These are phyloP conservation scores for Tanytarsus gracilentus DNA, from an alignment of 2,888 invertebrate genomes.

Conservation along the genomic window DNA sequence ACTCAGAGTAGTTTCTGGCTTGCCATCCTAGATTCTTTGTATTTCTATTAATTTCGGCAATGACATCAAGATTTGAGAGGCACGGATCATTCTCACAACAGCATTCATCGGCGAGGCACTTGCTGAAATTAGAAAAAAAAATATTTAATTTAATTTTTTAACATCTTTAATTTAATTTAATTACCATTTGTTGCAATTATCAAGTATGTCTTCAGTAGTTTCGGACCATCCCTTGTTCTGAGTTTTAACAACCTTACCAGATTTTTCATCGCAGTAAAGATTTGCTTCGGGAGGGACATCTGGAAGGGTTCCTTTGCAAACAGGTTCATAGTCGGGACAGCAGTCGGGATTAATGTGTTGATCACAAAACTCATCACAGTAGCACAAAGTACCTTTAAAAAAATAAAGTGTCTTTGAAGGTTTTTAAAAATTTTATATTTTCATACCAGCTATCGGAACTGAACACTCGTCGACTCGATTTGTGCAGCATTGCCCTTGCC, in stretches of 20 bases:
- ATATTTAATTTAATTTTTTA: slow-evolving; percentile 13
- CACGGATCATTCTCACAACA: slow-evolving; percentile 65
- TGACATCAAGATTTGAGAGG: slow-evolving; percentile 60
- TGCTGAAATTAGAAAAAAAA: slow-evolving; percentile 41
- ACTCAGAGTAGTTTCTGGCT: slow-evolving; percentile 70
- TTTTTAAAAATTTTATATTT: slow-evolving; percentile 6
- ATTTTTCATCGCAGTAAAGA: too few species aligned
- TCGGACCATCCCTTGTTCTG: background rate
- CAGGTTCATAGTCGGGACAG: slow-evolving; percentile 80
- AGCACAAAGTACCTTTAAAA: slow-evolving; percentile 67
- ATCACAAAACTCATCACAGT: slow-evolving; percentile 91
- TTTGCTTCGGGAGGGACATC: slow-evolving; percentile 29
- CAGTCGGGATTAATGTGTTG: slow-evolving; percentile 67
- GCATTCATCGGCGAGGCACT: slow-evolving; percentile 44
- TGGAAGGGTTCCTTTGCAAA: slow-evolving; percentile 51
- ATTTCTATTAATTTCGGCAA: slow-evolving; percentile 55
- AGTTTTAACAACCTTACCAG: slow-evolving; percentile 35
- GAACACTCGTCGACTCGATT: slow-evolving; percentile 73
- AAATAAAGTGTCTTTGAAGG: background rate
- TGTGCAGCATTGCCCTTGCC: slow-evolving; percentile 52
- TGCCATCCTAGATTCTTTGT: slow-evolving; percentile 57
- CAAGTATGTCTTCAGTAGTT: too few species aligned
- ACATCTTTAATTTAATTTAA: slow-evolving; percentile 48
- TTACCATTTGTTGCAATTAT: slow-evolving; percentile 47
- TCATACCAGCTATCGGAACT: slow-evolving; percentile 61